These are phyloP conservation scores for Dynastes tityus DNA, from an alignment of 2,888 invertebrate species.

Conservation along the genomic window DNA sequence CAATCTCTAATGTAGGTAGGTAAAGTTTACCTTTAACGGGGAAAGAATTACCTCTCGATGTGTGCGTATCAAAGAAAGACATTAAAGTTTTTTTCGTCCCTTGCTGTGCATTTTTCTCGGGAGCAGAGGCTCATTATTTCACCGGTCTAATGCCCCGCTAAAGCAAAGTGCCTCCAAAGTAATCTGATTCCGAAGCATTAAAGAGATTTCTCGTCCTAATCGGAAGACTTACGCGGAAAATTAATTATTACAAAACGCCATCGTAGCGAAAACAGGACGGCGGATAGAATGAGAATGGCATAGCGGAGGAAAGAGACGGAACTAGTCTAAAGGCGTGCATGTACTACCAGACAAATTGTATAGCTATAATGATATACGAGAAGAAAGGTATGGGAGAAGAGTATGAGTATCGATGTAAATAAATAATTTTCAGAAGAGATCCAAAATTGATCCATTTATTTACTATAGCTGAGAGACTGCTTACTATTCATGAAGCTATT, in stretches of 20 bases:
- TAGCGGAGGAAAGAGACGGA: too few relatives aligned
- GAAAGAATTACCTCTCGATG: slow-evolving; percentile 3
- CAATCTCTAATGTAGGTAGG: too few relatives aligned
- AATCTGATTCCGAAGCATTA: slow-evolving; percentile 43
- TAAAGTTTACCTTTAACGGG: too few relatives aligned
- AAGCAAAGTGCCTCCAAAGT: slow-evolving; percentile 29
- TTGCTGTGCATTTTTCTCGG: background rate
- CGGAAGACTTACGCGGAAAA: slow-evolving; percentile 44
- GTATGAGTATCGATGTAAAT: too few relatives aligned
- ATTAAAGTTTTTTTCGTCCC: slow-evolving; percentile 20
- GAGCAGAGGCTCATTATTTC: slow-evolving; percentile 29
- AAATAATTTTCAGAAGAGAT: too few relatives aligned
- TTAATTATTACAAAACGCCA: slow-evolving; percentile 43
- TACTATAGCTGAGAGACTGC: too few relatives aligned
- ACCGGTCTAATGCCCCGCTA: slow-evolving; percentile 36
- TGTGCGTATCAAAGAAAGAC: slow-evolving; percentile 21
- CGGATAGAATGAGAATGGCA: background rate
- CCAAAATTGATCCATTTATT: too few relatives aligned
- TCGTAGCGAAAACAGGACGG: background rate
- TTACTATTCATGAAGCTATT: too few relatives aligned
- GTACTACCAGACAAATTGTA: too few relatives aligned
- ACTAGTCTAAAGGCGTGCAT: too few relatives aligned
- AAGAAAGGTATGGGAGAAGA: too few relatives aligned
- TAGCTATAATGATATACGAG: too few relatives aligned
- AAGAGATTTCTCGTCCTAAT: slow-evolving; percentile 41